Conservation (phyloP, 2,797 vertebrate genomes). For the Pitangus sulphuratus region DNA sequence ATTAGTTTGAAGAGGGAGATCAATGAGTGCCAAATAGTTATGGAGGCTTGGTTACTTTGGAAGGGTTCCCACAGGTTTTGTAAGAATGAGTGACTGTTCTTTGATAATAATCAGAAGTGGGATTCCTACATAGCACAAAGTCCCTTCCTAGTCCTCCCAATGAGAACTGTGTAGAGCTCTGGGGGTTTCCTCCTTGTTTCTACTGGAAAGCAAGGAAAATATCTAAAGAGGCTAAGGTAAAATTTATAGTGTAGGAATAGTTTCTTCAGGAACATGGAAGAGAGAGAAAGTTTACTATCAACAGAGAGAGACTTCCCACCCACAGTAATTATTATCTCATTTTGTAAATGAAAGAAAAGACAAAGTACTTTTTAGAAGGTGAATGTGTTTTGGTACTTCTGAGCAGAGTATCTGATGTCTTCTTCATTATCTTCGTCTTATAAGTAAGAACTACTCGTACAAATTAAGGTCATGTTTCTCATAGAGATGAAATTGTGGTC, state of each 20-base stretch:
- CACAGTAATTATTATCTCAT: not conserved
- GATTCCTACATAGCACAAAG: not conserved
- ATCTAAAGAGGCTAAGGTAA: not conserved
- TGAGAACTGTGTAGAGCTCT: not conserved
- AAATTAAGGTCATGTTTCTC: not conserved
- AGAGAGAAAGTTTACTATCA: not conserved
- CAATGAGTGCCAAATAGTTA: not conserved
- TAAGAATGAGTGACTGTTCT: not conserved
- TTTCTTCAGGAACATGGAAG: not conserved
- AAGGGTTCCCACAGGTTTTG: not conserved
- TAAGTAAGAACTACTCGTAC: not conserved
- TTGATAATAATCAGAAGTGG: not conserved
- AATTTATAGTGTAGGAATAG: not conserved
- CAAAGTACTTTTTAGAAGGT: not conserved
- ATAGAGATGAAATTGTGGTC: fast-evolving
- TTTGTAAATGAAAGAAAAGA: not conserved
- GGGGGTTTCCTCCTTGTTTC: not conserved
- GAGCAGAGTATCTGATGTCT: not conserved
- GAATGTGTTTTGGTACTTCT: not conserved
- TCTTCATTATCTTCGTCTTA: not conserved
- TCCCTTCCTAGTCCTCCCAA: not conserved
- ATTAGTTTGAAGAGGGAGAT: not conserved
- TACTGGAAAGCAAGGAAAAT: not conserved
- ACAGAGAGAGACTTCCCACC: not conserved
- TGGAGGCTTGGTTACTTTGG: not conserved